Percentiles rank a stretch among this genome's conserved stretches.
phyloP scores from a whole-genome alignment of 92 coral and sea anemone genomes.

The Diadumene lineata region DNA sequence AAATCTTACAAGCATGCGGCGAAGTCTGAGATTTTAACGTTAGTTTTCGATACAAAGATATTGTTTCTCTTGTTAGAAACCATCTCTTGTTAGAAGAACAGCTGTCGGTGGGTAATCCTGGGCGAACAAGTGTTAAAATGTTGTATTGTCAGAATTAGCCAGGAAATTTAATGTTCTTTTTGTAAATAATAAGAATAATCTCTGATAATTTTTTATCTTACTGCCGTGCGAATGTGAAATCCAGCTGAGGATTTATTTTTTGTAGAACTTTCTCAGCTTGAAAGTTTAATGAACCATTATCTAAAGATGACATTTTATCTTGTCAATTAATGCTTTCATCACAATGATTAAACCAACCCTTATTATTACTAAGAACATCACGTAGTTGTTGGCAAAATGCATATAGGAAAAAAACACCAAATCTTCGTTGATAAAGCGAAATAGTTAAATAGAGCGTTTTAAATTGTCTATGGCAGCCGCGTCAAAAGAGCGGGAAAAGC shows the following conservation, averaged over 20 bases:
- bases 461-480: constrained; percentile 18
- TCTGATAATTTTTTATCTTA: too few species aligned
- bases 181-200: too few species aligned
- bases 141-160: background rate
- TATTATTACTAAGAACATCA: background rate
- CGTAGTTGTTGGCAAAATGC: too few species aligned
- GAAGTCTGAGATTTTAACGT: background rate
- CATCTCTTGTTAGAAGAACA: background rate
- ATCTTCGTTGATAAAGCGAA: too few species aligned
- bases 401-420: too few species aligned
- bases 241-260: too few species aligned
- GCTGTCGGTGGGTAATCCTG: background rate
- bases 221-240: too few species aligned
- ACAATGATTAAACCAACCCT: background rate
- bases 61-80: background rate
- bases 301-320: background rate
- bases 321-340: background rate
- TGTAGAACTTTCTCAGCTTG: background rate
- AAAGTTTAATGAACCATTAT: background rate
- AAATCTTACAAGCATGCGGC: too few species aligned
- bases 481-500: constrained; percentile 19
- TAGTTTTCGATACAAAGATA: background rate
- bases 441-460: too few species aligned
- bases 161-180: background rate
- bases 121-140: background rate